A percentile compares a stretch with the other conserved stretches of the same genome.
These are phyloP conservation scores for Athene noctua DNA, from an alignment of 2,113 vertebrate genomes.

Conservation along the genomic window DNA sequence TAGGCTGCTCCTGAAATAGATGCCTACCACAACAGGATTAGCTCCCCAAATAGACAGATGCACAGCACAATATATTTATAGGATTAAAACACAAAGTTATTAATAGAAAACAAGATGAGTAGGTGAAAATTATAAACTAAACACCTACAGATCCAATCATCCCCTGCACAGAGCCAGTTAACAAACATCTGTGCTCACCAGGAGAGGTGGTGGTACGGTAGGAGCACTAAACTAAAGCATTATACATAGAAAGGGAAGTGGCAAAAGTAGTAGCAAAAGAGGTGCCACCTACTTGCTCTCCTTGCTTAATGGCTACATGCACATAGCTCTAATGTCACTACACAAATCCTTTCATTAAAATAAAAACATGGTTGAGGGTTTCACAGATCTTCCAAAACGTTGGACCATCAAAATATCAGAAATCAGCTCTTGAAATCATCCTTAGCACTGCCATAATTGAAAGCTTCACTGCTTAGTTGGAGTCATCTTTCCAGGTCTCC, in stretches of 20 bases:
- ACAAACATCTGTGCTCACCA: neutral
- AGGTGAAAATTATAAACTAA: neutral
- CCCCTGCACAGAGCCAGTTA: neutral
- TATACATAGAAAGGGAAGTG: neutral
- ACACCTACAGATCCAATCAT: neutral
- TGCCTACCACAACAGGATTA: neutral
- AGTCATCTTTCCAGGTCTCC: neutral
- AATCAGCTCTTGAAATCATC: neutral
- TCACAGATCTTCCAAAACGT: neutral
- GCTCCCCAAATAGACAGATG: neutral
- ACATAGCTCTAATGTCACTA: neutral
- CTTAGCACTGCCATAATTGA: neutral
- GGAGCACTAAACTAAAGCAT: neutral
- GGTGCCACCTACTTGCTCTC: neutral
- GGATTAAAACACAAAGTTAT: conserved; percentile 2
- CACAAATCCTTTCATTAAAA: neutral
- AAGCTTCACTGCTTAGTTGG: neutral
- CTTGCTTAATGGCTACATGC: neutral
- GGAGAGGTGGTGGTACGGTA: neutral
- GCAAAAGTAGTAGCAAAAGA: neutral
- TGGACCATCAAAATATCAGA: neutral
- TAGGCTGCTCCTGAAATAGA: conserved; percentile 26
- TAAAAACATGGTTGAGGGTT: neutral
- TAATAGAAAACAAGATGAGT: conserved; percentile 18
- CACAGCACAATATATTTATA: neutral